These are phyloP conservation scores for Nomia melanderi DNA, from an alignment of 1,140 invertebrate species.

Conservation along the genomic window DNA sequence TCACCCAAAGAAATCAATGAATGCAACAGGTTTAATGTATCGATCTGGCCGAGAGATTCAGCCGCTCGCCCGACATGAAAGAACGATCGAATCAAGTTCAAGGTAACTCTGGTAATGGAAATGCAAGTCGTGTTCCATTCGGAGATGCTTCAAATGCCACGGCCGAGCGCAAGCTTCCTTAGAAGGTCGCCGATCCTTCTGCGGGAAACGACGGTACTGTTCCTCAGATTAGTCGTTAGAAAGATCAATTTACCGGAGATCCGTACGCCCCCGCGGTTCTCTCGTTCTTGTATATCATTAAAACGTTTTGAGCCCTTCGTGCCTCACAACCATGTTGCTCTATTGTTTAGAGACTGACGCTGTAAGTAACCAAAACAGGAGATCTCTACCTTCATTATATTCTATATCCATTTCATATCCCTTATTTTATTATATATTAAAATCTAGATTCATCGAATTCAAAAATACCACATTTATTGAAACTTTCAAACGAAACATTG, in stretches of 20 bases:
- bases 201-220: slow-evolving; percentile 47
- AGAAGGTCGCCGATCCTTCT: slow-evolving; percentile 60
- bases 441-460: too few relatives aligned
- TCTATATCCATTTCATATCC: too few relatives aligned
- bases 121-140: slow-evolving; percentile 54
- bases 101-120: slow-evolving; percentile 66
- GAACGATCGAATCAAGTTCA: slow-evolving; percentile 67
- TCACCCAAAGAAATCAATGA: slow-evolving; percentile 18
- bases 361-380: not conserved
- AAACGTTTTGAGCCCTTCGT: slow-evolving; percentile 31
- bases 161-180: slow-evolving; percentile 65
- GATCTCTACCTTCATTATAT: not conserved
- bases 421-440: too few relatives aligned
- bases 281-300: slow-evolving; percentile 34
- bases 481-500: too few relatives aligned
- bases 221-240: slow-evolving; percentile 50
- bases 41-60: slow-evolving; percentile 3
- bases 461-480: too few relatives aligned
- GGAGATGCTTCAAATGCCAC: slow-evolving; percentile 59
- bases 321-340: slow-evolving; percentile 10
- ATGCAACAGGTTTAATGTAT: not conserved
- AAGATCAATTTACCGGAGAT: slow-evolving; percentile 54
- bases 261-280: slow-evolving; percentile 31
- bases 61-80: slow-evolving; percentile 6
- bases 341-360: slow-evolving; percentile 16